phyloP scores from a whole-genome alignment of 2,113 vertebrate species.

The Anguilla japonica region DNA sequence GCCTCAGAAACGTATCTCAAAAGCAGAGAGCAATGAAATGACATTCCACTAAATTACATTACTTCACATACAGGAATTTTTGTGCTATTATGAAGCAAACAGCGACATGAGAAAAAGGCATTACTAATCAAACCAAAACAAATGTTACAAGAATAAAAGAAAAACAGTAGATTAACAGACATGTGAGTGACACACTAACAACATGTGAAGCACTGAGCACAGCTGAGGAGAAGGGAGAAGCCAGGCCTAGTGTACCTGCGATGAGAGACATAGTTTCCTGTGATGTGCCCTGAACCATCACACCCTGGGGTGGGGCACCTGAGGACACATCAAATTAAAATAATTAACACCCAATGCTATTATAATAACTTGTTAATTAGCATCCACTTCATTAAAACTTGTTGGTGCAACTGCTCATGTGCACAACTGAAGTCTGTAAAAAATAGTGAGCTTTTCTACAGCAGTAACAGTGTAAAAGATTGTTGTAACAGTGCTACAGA shows the following conservation, averaged over 20 bases:
- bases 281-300: slow-evolving; percentile 95
- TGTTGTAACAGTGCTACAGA: not conserved
- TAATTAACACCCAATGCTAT: not conserved
- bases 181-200: not conserved
- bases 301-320: slow-evolving; percentile 97
- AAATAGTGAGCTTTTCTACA: not conserved
- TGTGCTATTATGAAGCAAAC: too few species aligned
- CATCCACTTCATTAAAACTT: too few species aligned
- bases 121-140: too few species aligned
- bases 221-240: not conserved
- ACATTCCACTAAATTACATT: too few species aligned
- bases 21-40: too few species aligned
- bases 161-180: not conserved
- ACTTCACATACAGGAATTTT: too few species aligned
- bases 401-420: too few species aligned
- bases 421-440: too few species aligned
- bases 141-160: too few species aligned
- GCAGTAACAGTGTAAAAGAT: not conserved
- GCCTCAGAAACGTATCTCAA: not conserved
- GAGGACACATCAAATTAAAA: not conserved
- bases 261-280: slow-evolving; percentile 98
- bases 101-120: too few species aligned
- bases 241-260: slow-evolving; percentile 76
- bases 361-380: too few species aligned
- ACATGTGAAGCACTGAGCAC: not conserved